Conservation (phyloP, 2,888 invertebrate genomes). For the Tetragnatha montana region DNA sequence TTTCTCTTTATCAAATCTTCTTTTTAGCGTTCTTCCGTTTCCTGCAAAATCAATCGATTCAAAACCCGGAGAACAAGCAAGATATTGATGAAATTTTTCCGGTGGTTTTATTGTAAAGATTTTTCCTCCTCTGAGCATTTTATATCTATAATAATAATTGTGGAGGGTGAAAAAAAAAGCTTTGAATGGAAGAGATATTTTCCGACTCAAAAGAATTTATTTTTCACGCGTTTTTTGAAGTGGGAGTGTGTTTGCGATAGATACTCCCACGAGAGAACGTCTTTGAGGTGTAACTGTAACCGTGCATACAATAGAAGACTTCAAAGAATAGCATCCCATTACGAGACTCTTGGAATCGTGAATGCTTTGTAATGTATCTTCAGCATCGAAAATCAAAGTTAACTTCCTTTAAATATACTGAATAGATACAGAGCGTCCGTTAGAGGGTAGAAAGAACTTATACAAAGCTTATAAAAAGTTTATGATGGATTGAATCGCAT, state of each 20-base stretch:
- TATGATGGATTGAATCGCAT: too few species aligned
- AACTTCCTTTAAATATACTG: too few species aligned
- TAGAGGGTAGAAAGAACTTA: too few species aligned
- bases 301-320: neutral
- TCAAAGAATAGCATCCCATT: neutral
- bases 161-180: neutral
- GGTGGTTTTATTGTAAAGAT: neutral
- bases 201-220: neutral
- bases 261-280: neutral
- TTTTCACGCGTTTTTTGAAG: neutral
- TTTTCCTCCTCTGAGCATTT: neutral
- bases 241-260: neutral
- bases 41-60: neutral
- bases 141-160: neutral
- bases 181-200: neutral
- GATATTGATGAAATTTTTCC: neutral
- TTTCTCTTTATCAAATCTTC: neutral
- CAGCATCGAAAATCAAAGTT: too few species aligned
- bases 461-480: too few species aligned
- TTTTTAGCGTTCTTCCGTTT: slow-evolving; percentile 11
- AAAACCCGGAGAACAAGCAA: neutral
- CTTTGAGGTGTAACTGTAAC: neutral
- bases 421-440: too few species aligned
- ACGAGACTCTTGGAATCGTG: too few species aligned
- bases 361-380: too few species aligned